These are phyloP conservation scores for Pseudocheirus occidentalis DNA, from an alignment of 2,797 vertebrate species.

Conservation along the genomic window DNA sequence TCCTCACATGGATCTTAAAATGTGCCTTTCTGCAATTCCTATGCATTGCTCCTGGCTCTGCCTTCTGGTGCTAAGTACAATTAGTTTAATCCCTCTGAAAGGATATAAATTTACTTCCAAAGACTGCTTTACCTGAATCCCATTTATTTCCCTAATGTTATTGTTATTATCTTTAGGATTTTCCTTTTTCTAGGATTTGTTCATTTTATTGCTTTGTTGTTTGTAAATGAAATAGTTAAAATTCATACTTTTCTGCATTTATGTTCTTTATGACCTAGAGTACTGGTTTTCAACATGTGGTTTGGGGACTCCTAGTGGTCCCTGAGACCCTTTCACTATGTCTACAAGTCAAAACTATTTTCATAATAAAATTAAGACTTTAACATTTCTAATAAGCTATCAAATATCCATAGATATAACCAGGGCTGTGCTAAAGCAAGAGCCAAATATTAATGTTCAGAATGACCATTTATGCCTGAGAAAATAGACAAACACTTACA, in stretches of 20 bases:
- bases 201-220: not conserved
- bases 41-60: not conserved
- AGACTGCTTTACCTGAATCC: not conserved
- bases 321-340: slow-evolving; percentile 5
- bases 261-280: not conserved
- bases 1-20: not conserved
- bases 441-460: not conserved
- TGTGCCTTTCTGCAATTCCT: not conserved
- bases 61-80: not conserved
- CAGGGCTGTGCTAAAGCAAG: not conserved
- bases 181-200: not conserved
- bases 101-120: not conserved
- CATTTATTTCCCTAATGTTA: not conserved
- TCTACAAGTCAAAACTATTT: slow-evolving; percentile 46
- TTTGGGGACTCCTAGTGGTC: slow-evolving; percentile 15
- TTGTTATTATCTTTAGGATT: not conserved
- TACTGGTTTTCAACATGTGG: slow-evolving; percentile 22
- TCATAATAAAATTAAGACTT: slow-evolving; percentile 42
- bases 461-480: not conserved
- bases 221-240: not conserved
- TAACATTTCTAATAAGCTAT: not conserved
- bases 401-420: not conserved
- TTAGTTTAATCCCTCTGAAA: not conserved
- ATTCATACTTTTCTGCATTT: not conserved
- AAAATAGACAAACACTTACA: not conserved